Evolutionary conservation across 2,113 vertebrate genomes (phyloP), one percentile per base, ranked within the genome.

Genomic region (Megatriorchis doriae): DNA sequence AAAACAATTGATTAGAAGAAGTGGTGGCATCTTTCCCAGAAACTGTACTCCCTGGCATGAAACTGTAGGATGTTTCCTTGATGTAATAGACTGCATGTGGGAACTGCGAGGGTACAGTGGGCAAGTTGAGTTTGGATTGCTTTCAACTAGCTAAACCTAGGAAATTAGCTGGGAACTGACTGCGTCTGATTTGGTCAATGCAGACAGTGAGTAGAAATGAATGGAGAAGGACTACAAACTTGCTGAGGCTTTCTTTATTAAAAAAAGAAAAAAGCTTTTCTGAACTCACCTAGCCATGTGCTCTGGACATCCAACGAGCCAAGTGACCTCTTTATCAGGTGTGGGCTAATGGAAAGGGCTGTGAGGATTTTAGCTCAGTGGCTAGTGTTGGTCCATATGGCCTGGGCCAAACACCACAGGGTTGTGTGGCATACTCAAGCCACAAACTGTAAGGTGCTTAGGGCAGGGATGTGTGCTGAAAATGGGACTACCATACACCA

Each of bases 21-120:
- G 83, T 3, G 32, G 71, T 97, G 97, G 97, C 95, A 95, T 91
- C 70, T 62, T 86, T 97, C 95, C 95, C 96, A 97, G 95, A 93
- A 95, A 43, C 72, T 78, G 80, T 56, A 7, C 66, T 78, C 42
- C 73, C 77, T 96, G 97, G 94, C 96, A 95, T 16, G 74, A 92
- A 85, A 90, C 82, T 84, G 89, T 91, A 86, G 68, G 80, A 92
- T 59, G 23, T 71, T 96, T 82, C 88, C 93, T 91, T 72, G 86
- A 77, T 87, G 86, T 81, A 92, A 81, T 40, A 81, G 86, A 29
- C 66, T 89, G 89, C 81, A 1, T 87, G 94, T 80, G 96, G 93
- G 73, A 96, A n/a, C 81, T 87, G 87, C 1, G 18, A 94, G 94
- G 86, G 75, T 73, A 23, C 83, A 88, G 91, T 4, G 93, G 94